Evolutionary conservation across 1,140 invertebrate species (phyloP).

Genomic region (Rhagoletis pomonella): DNA sequence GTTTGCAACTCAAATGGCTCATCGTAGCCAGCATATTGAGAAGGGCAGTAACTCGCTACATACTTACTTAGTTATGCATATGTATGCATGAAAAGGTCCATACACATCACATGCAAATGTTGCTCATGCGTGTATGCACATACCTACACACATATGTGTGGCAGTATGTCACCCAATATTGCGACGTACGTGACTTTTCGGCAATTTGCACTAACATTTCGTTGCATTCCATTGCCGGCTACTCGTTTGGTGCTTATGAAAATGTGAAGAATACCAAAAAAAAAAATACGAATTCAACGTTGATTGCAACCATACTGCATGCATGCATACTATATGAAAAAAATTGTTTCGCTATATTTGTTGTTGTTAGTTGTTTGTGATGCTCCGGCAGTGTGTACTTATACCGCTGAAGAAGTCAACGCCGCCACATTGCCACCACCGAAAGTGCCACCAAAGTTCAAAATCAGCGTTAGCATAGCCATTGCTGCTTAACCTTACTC

Average conservation of each 20-base stretch:
- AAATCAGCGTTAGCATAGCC: background rate
- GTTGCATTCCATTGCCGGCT: background rate
- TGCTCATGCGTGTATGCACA: too few species aligned
- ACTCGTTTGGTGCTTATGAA: background rate
- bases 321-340: background rate
- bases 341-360: background rate
- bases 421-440: background rate
- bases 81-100: background rate
- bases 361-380: background rate
- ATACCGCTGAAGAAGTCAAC: background rate
- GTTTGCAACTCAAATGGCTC: background rate
- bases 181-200: slow-evolving; percentile 22
- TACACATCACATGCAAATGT: background rate
- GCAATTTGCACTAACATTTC: slow-evolving; percentile 14
- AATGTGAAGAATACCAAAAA: background rate
- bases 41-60: background rate
- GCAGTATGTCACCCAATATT: background rate
- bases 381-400: too few species aligned
- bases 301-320: background rate
- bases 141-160: background rate
- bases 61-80: background rate
- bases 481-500: background rate
- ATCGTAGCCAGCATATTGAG: background rate
- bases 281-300: background rate
- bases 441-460: slow-evolving; percentile 5